Evolutionary conservation across 1,140 invertebrate species (phyloP).

Genomic region (Brachionus calyciflorus): DNA sequence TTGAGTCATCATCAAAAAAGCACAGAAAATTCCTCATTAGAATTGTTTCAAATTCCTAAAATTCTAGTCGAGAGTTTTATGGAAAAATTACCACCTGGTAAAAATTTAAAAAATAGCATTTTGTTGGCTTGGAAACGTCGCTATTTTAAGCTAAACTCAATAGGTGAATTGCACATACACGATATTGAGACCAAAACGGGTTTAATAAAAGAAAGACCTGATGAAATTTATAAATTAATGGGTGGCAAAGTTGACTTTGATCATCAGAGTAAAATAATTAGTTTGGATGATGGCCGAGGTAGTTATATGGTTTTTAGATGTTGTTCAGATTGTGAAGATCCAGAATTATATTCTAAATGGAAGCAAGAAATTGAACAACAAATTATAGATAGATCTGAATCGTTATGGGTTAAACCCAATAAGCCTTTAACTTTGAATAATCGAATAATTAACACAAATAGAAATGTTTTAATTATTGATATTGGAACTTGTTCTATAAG

Average conservation of each 20-base stretch:
- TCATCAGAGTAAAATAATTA: conserved; percentile 19
- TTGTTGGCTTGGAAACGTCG: conserved; percentile 4
- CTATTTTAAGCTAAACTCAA: conserved; percentile 29
- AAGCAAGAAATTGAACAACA: conserved; percentile 24
- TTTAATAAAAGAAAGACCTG: conserved; percentile 3
- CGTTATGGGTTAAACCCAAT: neutral
- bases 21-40: neutral
- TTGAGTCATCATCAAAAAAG: neutral
- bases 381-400: conserved; percentile 18
- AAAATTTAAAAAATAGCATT: conserved; percentile 37
- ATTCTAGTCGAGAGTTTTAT: conserved; percentile 15
- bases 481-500: conserved; percentile 41
- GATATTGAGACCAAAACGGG: conserved; percentile 10
- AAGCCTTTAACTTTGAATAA: neutral
- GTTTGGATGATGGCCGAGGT: conserved; percentile 5
- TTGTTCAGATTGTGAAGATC: neutral
- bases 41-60: neutral
- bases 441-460: neutral
- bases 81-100: conserved; percentile 27
- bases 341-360: neutral
- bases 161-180: conserved; percentile 1
- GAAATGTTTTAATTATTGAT: conserved; percentile 26
- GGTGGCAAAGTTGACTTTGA: conserved; percentile 20
- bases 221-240: conserved; percentile 41
- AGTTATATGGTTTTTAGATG: conserved; percentile 3